Percentiles rank a stretch among this genome's conserved stretches.
These are phyloP conservation scores for Eupithecia abbreviata DNA, from an alignment of 2,888 invertebrate species.

Conservation along the genomic window DNA sequence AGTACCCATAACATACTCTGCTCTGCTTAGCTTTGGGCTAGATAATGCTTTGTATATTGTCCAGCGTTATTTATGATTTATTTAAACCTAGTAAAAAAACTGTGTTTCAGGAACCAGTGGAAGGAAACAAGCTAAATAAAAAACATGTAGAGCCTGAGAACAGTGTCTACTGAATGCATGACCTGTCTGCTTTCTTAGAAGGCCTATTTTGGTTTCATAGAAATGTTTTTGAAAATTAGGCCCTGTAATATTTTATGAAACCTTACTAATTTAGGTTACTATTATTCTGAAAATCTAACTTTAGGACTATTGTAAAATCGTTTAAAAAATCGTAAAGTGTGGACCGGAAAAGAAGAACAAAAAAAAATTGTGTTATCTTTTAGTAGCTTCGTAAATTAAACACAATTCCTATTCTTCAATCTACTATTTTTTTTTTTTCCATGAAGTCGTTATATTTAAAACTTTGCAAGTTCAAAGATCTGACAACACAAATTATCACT, in stretches of 20 bases:
- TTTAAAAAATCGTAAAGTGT: not conserved
- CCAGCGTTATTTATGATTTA: no score
- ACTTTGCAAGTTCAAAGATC: not conserved
- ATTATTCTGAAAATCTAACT: not conserved
- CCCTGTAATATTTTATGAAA: not conserved
- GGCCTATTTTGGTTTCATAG: not conserved
- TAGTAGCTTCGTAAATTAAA: not conserved
- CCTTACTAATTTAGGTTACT: not conserved
- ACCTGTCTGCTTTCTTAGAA: not conserved
- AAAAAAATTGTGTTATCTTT: constrained; percentile 1
- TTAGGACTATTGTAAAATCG: not conserved
- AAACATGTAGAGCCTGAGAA: no score
- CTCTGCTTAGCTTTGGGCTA: no score
- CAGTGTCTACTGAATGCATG: not conserved
- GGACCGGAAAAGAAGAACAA: not conserved
- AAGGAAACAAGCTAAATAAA: no score
- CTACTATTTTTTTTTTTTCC: not conserved
- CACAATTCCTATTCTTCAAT: not conserved
- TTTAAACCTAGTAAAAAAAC: no score
- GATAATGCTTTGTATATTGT: no score
- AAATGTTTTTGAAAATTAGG: not conserved
- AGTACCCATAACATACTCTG: no score
- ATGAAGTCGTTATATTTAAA: not conserved
- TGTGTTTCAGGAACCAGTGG: no score
- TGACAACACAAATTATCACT: constrained; percentile 14